These are phyloP conservation scores for Manduca sexta DNA, from an alignment of 1,140 invertebrate genomes.

Conservation along the genomic window DNA sequence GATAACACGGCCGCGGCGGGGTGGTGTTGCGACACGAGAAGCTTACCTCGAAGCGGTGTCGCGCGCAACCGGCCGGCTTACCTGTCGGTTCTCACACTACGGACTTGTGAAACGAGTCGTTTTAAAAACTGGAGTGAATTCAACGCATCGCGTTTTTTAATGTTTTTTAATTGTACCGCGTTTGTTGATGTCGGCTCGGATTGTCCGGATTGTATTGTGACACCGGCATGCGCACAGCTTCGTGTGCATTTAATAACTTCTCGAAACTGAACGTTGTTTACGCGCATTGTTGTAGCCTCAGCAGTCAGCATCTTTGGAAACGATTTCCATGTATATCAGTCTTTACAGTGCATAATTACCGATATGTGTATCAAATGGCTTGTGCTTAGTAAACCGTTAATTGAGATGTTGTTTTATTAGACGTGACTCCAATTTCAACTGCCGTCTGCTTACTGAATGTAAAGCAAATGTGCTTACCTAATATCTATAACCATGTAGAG, in stretches of 20 bases:
- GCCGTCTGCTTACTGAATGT: too few species aligned
- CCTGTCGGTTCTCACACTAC: constrained; percentile 63
- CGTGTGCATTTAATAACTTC: neutral
- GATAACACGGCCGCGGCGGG: constrained; percentile 36
- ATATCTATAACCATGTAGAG: too few species aligned
- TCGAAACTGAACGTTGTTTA: too few species aligned
- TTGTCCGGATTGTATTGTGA: constrained; percentile 10
- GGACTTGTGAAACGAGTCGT: constrained; percentile 68
- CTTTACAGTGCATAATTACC: too few species aligned
- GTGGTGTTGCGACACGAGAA: constrained; percentile 28
- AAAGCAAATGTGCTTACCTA: too few species aligned
- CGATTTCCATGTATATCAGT: too few species aligned
- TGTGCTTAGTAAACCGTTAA: too few species aligned
- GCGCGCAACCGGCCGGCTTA: constrained; percentile 41
- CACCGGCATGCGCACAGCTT: constrained; percentile 14
- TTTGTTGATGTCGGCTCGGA: constrained; percentile 31
- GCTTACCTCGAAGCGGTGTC: constrained; percentile 30
- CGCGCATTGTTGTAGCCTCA: too few species aligned
- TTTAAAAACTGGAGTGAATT: constrained; percentile 69
- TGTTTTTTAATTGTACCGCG: constrained; percentile 58
- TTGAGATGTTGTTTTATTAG: too few species aligned
- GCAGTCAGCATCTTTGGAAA: too few species aligned
- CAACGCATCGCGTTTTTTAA: constrained; percentile 61
- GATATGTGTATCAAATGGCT: too few species aligned
- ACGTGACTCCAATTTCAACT: too few species aligned